Evolutionary conservation across 2,113 vertebrate species (phyloP), one percentile per base, ranked within the genome.

Genomic region (Mormoops blainvillei): DNA sequence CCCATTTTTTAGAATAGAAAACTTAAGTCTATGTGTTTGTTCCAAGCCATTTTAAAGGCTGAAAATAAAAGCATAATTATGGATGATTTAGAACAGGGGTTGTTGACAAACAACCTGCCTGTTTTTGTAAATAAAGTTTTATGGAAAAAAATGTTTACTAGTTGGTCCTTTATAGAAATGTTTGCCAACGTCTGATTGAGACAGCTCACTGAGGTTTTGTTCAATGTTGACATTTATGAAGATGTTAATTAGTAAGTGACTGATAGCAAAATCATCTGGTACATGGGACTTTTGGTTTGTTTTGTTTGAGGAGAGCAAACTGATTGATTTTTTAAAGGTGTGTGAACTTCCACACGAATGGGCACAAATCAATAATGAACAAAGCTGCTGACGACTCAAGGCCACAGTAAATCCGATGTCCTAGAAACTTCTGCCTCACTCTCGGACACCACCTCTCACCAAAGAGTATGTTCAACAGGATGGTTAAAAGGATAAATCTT

Each of bases 101-200:
- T 67, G 26, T 24, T 67, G 15, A 41, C 7, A 19, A 65, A 87
- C n/a, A 15, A 11, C 56, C 41, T 1, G 2, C 20, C 52, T 91
- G 36, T 26, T 89, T 91, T 83, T 88, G 13, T 52, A 77, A 84
- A 85, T 52, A 41, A 85, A 88, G 50, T 97, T 94, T 80, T 73
- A 74, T 12, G 50, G 26, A 18, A 31, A 83, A 94, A 70, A 16
- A 16, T 54, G 77, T n/a, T 70, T 45, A 48, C 11, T 76, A 78
- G 28, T 41, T 58, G n/a, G 24, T 22, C 82, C 58, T 93, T 84
- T 48, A 91, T 8, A 70, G n/a, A 52, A 70, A 52, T 28, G 20
- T n/a, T 63, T 65, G 36, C 7, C 43, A 56, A 36, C 24, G 22
- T 41, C 45, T 43, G 22, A 78, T 1, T 65, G 73, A 65, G 20